Evolutionary conservation across 2,113 vertebrate genomes (phyloP).

Genomic region (Poeciliopsis prolifica): DNA sequence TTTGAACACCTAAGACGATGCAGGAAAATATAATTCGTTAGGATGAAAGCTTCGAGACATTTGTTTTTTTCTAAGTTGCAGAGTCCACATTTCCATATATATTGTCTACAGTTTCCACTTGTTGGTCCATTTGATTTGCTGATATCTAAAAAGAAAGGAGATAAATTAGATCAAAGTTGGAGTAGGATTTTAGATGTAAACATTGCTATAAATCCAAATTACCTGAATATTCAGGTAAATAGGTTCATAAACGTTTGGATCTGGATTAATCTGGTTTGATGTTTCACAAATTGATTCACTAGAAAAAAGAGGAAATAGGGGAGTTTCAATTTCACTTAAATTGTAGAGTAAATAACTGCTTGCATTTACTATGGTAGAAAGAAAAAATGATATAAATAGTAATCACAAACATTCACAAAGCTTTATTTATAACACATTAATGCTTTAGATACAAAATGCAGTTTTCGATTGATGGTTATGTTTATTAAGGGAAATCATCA

Average conservation of each 20-base stretch:
- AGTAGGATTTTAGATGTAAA: not conserved
- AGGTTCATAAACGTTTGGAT: constrained; percentile 51
- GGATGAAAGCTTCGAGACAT: not conserved
- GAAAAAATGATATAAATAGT: no score
- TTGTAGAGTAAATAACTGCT: not conserved
- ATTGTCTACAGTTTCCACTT: constrained; percentile 8
- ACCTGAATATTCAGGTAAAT: constrained; percentile 65
- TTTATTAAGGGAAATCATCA: no score
- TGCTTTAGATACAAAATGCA: no score
- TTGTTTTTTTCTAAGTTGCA: not conserved
- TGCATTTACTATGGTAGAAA: no score
- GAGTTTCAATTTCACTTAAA: not conserved
- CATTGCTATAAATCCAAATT: not conserved
- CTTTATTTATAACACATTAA: no score
- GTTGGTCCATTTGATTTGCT: constrained; percentile 4
- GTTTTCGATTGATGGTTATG: no score
- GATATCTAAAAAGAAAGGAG: constrained; percentile 48
- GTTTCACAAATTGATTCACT: constrained; percentile 12
- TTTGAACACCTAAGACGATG: not conserved
- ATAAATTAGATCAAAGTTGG: not conserved
- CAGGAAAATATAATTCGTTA: not conserved
- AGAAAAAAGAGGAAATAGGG: constrained; percentile 29
- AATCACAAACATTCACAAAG: no score
- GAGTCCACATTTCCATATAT: constrained; percentile 64
- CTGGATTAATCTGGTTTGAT: not conserved